Base-by-base conservation (phyloP, 2,888 invertebrate genomes). In the Anaspis maculata region DNA sequence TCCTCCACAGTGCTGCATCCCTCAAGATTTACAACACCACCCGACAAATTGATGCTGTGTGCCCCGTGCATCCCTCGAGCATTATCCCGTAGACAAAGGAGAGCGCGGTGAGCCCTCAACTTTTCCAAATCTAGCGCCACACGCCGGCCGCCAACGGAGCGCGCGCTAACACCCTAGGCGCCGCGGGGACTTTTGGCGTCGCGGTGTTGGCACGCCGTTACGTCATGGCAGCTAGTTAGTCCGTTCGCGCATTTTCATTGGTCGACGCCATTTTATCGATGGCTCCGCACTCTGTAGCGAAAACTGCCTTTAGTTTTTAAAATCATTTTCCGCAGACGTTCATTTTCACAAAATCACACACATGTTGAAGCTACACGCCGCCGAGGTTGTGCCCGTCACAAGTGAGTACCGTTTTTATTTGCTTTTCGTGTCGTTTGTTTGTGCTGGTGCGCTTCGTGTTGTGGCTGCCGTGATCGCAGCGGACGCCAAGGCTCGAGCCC, bases 181-280 rank as follows among this genome's bases (percentile, higher is more conserved):
- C n/a, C n/a, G n/a, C n/a, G n/a, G n/a, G n/a, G n/a, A n/a, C n/a
- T n/a, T n/a, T n/a, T n/a, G n/a, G n/a, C 26, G 23, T 36, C 29
- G 33, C 23, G 33, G 36, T 40, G 36, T 25, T 28, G 22, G 23
- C 32, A 6, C 19, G 13, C 23, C 34, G 42, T 62, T 61, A 61
- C 47, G 48, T 48, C 47, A 48, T 28, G 35, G 41, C 41, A 44
- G 41, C 28, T n/a, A n/a, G n/a, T n/a, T n/a, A n/a, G n/a, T n/a
- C n/a, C n/a, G n/a, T n/a, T n/a, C 34, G 39, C 26, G 40, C 39
- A 27, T 33, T 49, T 36, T 51, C 50, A 60, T 60, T 60, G 60
- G 58, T 44, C 47, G 58, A 51, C 59, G 61, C 61, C 61, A 61
- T 59, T 56, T 61, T 61, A 57, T 57, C 52, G 56, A 57, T 55